Base-by-base conservation (phyloP, 2,113 vertebrate species). In the Aptenodytes patagonicus region DNA sequence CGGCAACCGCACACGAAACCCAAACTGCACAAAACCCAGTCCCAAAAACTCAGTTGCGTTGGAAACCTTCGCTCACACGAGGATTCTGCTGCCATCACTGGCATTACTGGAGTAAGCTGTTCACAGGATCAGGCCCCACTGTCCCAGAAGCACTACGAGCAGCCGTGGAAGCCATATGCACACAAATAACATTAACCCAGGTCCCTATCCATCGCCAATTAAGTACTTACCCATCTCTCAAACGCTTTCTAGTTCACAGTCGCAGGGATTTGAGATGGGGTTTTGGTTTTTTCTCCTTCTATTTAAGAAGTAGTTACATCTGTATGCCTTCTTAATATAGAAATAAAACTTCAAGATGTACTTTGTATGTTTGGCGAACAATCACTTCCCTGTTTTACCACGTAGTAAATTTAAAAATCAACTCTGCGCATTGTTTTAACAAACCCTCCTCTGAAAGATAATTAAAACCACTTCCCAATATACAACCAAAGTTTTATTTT, bases 401-500 rank as follows among this genome's bases (percentile, higher is more conserved):
- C 42, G 61, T 55, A 97, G 82, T 94, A 85, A 91, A 94, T 88
- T 95, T 96, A 69, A 95, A 95, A 97, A 95, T 95, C 96, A 87
- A 78, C 89, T 94, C 83, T 95, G 77, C 65, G 90, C 89, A 51
- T 88, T 96, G 95, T 94, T 96, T 89, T 85, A 95, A 94, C 91
- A 97, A 95, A 94, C 73, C 96, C 89, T 95, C 52, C 87, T 95
- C 97, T 96, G 93, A 98, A 98, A 95, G 93, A 98, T 97, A 98
- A 98, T 89, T 98, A 96, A 98, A 98, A 98, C 95, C 97, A 98
- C 97, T 98, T 98, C 97, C 98, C 97, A 98, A 98, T 98, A 98
- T 98, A 98, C 98, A 98, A 98, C 97, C 96, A 98, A 97, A 72
- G 47, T 98, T 98, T 98, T 98, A 98, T 98, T 98, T 97, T 98